Conservation (phyloP, 2,113 vertebrate genomes). For the Phylloscopus trochiloides region DNA sequence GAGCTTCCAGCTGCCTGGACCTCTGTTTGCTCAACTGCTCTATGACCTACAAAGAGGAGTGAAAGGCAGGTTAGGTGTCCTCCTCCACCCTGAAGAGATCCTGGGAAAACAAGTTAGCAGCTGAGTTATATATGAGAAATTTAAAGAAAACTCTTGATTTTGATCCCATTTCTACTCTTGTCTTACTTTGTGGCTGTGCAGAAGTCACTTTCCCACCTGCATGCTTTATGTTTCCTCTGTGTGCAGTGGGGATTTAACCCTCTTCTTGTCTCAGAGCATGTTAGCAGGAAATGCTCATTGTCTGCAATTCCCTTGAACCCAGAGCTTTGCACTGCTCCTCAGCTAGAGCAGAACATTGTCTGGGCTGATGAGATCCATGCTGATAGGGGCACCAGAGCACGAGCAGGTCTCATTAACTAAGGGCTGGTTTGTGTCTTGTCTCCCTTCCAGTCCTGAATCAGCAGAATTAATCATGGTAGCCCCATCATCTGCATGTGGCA, state of each 20-base stretch:
- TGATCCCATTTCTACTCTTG: not conserved
- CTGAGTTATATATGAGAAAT: not conserved
- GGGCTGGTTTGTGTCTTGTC: not conserved
- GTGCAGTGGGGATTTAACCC: not conserved
- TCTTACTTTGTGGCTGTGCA: not conserved
- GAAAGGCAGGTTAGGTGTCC: not conserved
- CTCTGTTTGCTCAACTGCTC: not conserved
- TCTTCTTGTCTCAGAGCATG: not conserved
- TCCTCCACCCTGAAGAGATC: not conserved
- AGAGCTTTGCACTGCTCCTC: not conserved
- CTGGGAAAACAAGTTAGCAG: not conserved
- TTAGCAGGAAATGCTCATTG: not conserved
- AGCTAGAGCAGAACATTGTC: not conserved
- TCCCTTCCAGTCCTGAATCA: slow-evolving; percentile 46
- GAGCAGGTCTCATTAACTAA: not conserved
- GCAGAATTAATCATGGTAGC: slow-evolving; percentile 28
- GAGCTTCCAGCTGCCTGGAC: not conserved
- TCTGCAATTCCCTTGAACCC: not conserved
- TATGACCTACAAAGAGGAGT: not conserved
- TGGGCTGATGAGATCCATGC: not conserved
- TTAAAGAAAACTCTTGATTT: not conserved
- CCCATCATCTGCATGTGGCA: not conserved
- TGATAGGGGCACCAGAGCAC: not conserved
- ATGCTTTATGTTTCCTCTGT: not conserved
- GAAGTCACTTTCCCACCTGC: not conserved